These are phyloP conservation scores for Archips crataeganus DNA, from an alignment of 2,888 invertebrate species.

Conservation along the genomic window DNA sequence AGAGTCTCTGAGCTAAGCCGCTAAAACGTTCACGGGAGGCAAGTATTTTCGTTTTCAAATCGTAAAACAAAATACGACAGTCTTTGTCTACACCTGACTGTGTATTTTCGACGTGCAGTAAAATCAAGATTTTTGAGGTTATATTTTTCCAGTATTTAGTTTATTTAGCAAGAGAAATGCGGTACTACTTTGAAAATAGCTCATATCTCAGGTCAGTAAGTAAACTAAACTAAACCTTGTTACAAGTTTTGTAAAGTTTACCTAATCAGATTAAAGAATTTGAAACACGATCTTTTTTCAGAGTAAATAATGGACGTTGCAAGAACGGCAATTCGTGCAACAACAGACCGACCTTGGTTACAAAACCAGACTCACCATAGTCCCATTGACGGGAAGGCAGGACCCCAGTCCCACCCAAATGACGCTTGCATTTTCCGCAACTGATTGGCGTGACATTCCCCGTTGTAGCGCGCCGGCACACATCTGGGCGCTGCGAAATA, in stretches of 20 bases:
- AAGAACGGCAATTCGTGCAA: neutral
- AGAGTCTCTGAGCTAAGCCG: no score
- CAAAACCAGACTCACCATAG: conserved; percentile 90
- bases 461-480: conserved; percentile 90
- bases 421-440: conserved; percentile 97
- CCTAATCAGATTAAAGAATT: no score
- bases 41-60: neutral
- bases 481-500: conserved; percentile 90
- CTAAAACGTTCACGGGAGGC: neutral
- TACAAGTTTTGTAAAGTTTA: no score
- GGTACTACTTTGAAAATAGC: no score
- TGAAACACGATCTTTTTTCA: no score
- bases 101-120: no score
- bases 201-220: no score
- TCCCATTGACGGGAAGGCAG: conserved; percentile 96
- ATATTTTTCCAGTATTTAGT: neutral
- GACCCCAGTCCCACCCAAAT: conserved; percentile 99
- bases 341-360: neutral
- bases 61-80: neutral
- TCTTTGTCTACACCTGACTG: no score
- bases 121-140: no score
- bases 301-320: neutral
- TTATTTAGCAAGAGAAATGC: no score
- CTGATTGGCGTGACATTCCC: conserved; percentile 97
- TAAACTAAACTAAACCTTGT: no score